phyloP scores from a whole-genome alignment of 2,113 vertebrate species.

The Muscicapa adusta region DNA sequence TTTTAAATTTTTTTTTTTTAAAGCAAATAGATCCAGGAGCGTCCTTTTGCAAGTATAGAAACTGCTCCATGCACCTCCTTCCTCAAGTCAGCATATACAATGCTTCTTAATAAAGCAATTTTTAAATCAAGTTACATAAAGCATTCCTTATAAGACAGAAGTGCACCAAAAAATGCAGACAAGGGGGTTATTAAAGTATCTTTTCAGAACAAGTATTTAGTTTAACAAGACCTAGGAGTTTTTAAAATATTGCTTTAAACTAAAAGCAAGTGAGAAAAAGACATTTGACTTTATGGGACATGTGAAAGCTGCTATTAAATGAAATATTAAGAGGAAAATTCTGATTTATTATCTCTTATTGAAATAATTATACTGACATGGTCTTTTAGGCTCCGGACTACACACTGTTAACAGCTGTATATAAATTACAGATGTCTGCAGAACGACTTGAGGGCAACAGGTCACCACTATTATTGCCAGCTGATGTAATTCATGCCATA shows the following conservation, averaged over 20 bases:
- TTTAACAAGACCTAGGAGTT: neutral
- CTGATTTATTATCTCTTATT: neutral
- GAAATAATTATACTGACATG: neutral
- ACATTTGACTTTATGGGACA: neutral
- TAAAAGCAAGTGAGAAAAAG: neutral
- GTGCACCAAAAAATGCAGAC: neutral
- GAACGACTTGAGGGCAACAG: neutral
- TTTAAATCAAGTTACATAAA: neutral
- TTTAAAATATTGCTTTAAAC: neutral
- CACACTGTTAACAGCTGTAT: neutral
- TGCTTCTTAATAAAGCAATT: neutral
- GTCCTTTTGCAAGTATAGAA: neutral
- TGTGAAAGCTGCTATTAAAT: neutral
- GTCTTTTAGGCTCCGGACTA: neutral
- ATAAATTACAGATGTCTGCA: conserved; percentile 19
- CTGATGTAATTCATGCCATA: neutral
- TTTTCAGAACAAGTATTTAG: neutral
- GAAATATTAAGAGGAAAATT: neutral
- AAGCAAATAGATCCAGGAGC: neutral
- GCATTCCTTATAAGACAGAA: neutral
- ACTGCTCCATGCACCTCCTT: neutral
- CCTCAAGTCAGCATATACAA: neutral
- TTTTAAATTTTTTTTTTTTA: neutral
- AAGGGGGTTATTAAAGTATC: neutral
- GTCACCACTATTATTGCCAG: neutral